Base-by-base conservation (phyloP, 2,113 vertebrate genomes). In the Verasper variegatus region DNA sequence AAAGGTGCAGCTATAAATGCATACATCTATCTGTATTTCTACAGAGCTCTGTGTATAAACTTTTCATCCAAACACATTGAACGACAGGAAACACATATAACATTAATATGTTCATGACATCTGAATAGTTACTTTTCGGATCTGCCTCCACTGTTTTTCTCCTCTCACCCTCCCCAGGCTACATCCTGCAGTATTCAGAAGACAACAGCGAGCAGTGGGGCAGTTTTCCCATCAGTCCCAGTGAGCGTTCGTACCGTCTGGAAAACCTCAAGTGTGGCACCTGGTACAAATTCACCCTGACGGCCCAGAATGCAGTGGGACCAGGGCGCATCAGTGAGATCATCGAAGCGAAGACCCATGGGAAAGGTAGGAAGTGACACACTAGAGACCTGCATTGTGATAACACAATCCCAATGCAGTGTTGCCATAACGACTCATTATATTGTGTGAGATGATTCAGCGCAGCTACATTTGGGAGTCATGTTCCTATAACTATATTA, bases 131-230 rank as follows among this genome's bases (percentile, higher is more conserved):
- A 56, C 24, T 0, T 37, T 40, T 40, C 40, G 10, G 40, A 42
- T 13, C 17, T 51, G 15, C 18, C 15, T 51, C 15, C 18, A 1
- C 47, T 51, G 17, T 51, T 5, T 47, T 47, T 12, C 45, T 56
- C 72, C 21, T 75, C 27, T 54, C 14, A 45, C 10, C 10, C 15
- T 61, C 31, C 17, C 4, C 79, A 99, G 98, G 98, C 12, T 99
- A 99, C 69, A 99, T 99, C 45, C 76, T 99, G 88, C 98, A 99
- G 88, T 98, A 98, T 74, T 99, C 98, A 0, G 98, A 99, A 86
- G 98, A 99, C 63, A 99, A 99, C 95, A 99, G 98, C 3, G 98
- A 99, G 84, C 97, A 99, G 78, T 99, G 98, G 98, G 98, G 97
- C 26, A 99, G 97, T 81, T 97, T 98, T 67, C 96, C 98, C 74